Evolutionary conservation across 30 jellyfish, hydroid and myxozoan genomes (phyloP).

Genomic region (Thelohanellus kitauei): DNA sequence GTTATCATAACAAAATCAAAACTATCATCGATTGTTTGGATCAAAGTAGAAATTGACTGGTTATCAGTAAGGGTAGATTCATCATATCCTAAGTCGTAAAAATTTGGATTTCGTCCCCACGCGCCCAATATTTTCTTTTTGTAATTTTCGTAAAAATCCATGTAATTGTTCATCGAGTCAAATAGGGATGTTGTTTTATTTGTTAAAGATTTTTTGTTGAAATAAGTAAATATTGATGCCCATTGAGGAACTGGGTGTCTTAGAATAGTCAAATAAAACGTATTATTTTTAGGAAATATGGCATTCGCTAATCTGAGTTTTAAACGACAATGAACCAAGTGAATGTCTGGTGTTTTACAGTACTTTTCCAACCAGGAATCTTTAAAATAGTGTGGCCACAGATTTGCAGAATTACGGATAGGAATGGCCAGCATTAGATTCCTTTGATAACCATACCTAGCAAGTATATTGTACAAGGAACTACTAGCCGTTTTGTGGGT

Average conservation of each 20-base stretch:
- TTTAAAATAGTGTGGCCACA: slow-evolving; percentile 53
- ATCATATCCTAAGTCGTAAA: slow-evolving; percentile 37
- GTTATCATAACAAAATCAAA: slow-evolving; percentile 31
- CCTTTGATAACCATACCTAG: no score
- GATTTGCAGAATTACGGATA: slow-evolving; percentile 17
- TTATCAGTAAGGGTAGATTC: slow-evolving; percentile 22
- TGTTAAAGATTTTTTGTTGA: no score
- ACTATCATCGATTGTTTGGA: slow-evolving; percentile 16
- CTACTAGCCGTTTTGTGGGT: slow-evolving; percentile 61
- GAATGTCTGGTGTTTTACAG: slow-evolving; percentile 24
- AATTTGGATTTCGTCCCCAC: slow-evolving; percentile 46
- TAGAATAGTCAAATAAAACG: slow-evolving; percentile 26
- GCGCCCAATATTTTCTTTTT: no score
- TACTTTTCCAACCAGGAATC: slow-evolving; percentile 27
- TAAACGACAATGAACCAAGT: slow-evolving; percentile 34
- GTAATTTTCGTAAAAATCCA: slow-evolving; percentile 25
- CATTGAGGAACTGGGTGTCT: slow-evolving; percentile 39
- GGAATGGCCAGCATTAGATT: slow-evolving; percentile 26
- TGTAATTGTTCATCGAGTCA: slow-evolving; percentile 22
- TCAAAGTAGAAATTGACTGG: slow-evolving; percentile 10
- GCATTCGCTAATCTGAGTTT: slow-evolving; percentile 14
- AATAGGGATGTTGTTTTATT: slow-evolving; percentile 18
- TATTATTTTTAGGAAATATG: slow-evolving; percentile 38
- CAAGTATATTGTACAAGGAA: slow-evolving; percentile 25
- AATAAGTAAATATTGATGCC: slow-evolving; percentile 30